Evolutionary conservation across 2,888 invertebrate species (phyloP), one percentile per base, ranked within the genome.

Genomic region (Scaptomyza tumidula): DNA sequence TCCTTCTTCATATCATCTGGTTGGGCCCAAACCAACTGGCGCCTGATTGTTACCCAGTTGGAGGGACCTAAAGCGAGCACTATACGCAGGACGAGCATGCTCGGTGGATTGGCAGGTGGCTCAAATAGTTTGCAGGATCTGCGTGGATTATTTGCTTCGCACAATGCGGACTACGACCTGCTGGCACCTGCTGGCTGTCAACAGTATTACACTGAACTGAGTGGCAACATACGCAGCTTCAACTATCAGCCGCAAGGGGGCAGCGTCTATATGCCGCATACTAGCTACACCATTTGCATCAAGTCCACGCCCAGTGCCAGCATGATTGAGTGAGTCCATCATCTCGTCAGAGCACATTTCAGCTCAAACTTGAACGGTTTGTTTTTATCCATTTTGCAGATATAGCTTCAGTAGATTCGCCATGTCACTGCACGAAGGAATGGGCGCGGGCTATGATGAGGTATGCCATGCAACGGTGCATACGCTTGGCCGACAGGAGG

Each of bases 261-360:
- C 0, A 65, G 67, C n/a, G 71, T 71, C 37, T 95, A 95, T 75
- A 93, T 94, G 64, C 93, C 93, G 0, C 93, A 93, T 68, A 79
- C 94, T 63, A 92, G 92, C 1, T 95, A 95, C 78, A 94, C 94
- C 0, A 94, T 94, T 0, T 95, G 95, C 89, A 95, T 95, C 88
- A 94, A 93, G 78, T 85, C 90, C 1, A 56, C 57, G 13, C 31
- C 80, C 9, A 80, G 78, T 7, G 86, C 90, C 50, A 83, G 74
- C 29, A 88, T 86, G 74, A 89, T 92, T 41, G 86, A 90, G 92
- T 92, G 41, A 87, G 79, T 71, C 41, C 16, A 11, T 35, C 43
- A 6, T 29, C 7, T 7, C 7, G 7, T 29, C 29, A 29, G 7
- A 29, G 29, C 29, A 29, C 29, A 24, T 24, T 24, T 24, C 24